Base-by-base conservation (phyloP, 2,888 invertebrate genomes). In the Pollenia angustigena region DNA sequence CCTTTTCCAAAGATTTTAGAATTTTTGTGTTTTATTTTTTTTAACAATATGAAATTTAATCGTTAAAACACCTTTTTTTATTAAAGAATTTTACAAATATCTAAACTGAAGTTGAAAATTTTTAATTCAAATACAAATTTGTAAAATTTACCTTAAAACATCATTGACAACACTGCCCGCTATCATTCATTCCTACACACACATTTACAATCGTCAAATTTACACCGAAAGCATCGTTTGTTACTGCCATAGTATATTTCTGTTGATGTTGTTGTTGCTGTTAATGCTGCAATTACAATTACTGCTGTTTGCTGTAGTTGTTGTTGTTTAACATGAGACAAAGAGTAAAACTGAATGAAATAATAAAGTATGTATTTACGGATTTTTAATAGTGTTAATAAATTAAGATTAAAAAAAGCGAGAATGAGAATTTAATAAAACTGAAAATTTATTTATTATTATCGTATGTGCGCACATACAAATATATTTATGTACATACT, bases 341-440 rank as follows among this genome's bases (percentile, higher is more conserved):
- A 74, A 72, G 52, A 78, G 72, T 72, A 72, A 79, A 79, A 84
- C 42, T 58, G 54, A 66, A 79, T 79, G 71, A 78, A 84, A 79
- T 84, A 79, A 79, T 74, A 84, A 80, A 72, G 81, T 78, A 72
- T 84, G 81, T 78, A 72, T 84, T 84, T 81, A 74, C 81, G 42
- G 83, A 80, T 66, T 81, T 86, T 84, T 84, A 87, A 87, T 81
- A 74, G 72, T 54, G 64, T 84, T 84, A 81, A 87, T 84, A 87
- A 87, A 83, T 87, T 76, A 76, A 83, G 80, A 72, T 80, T 87
- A 78, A 81, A 81, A 78, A 83, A 81, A 74, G 42, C 60, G 68
- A 69, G 50, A 16, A 40, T 74, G 62, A 60, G 60, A 69, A 68
- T 81, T 79, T 82, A 82, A 85, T 85, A 69, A 74, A 68, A 85